Evolutionary conservation across 2,888 invertebrate genomes (phyloP).

Genomic region (Synergus gifuensis): DNA sequence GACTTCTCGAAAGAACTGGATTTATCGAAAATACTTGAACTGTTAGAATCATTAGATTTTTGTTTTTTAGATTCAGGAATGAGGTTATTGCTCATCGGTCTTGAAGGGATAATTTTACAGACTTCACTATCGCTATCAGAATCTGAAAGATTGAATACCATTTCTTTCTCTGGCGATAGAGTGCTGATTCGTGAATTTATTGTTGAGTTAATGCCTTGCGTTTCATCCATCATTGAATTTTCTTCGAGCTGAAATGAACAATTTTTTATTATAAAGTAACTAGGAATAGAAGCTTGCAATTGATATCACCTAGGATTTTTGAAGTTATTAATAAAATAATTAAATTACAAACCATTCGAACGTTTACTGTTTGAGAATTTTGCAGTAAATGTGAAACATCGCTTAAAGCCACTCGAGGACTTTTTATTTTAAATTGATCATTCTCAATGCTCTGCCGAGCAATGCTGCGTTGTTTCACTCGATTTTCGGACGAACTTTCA

Average conservation of each 20-base stretch:
- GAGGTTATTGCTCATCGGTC: neutral
- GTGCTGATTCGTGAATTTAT: slow-evolving; percentile 34
- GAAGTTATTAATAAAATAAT: neutral
- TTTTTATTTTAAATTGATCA: slow-evolving; percentile 55
- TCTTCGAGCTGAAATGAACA: slow-evolving; percentile 43
- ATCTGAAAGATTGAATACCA: neutral
- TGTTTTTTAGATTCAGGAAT: neutral
- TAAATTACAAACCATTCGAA: slow-evolving; percentile 61
- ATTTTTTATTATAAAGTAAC: neutral
- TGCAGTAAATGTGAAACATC: slow-evolving; percentile 71
- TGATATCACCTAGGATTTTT: neutral
- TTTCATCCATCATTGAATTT: slow-evolving; percentile 39
- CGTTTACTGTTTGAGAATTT: slow-evolving; percentile 69
- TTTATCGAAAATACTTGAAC: slow-evolving; percentile 4
- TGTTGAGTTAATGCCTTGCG: slow-evolving; percentile 45
- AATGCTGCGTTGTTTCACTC: slow-evolving; percentile 43
- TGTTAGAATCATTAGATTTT: neutral
- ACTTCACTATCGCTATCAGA: slow-evolving; percentile 6
- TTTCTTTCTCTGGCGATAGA: neutral
- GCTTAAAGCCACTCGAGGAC: slow-evolving; percentile 69
- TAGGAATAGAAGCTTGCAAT: neutral
- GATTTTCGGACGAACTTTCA: slow-evolving; percentile 55
- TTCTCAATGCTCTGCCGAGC: neutral
- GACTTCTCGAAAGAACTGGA: slow-evolving; percentile 40
- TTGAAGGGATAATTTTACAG: slow-evolving; percentile 14